Base-by-base conservation (phyloP, 1,140 invertebrate genomes). In the Zelostemma sp. region DNA sequence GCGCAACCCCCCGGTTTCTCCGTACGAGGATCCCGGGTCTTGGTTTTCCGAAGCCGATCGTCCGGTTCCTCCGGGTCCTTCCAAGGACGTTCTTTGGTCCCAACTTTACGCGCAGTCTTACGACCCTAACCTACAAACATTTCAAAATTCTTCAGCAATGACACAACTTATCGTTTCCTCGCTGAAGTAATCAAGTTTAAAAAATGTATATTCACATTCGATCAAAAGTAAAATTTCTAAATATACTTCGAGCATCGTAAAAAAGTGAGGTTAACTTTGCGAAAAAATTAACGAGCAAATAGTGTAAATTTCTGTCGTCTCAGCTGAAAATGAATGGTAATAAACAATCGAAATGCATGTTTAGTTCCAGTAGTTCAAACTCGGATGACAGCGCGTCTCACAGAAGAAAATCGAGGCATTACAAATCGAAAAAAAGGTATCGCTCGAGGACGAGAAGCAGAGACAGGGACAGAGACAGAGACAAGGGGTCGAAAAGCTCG, bases 81-180 rank as follows among this genome's bases (percentile, higher is more conserved):
- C 61, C 0, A 80, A 81, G 16, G 80, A 84, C 33, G 43, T 84
- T 25, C 78, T 76, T 12, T 83, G 80, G 25, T 84, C 82, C 0
- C 82, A 83, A 41, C 28, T 84, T 0, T 84, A 82, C 38, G 66
- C 78, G 0, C 82, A 84, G 35, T 83, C 82, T n/a, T 84, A 83
- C 54, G 82, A 84, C 49, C 82, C 82, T 40, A 65, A 83, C 59
- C 9, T 84, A 84, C 48, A 82, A 84, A n/a, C n/a, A n/a, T n/a
- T n/a, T n/a, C n/a, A n/a, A n/a, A n/a, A n/a, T n/a, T n/a, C n/a
- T n/a, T n/a, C n/a, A n/a, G n/a, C n/a, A n/a, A n/a, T n/a, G n/a
- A n/a, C n/a, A n/a, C n/a, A n/a, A n/a, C n/a, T n/a, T n/a, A n/a
- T n/a, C n/a, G n/a, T n/a, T n/a, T n/a, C n/a, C n/a, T n/a, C n/a